Evolutionary conservation across 2,113 vertebrate species (phyloP).

Genomic region (Tympanuchus pallidicinctus): DNA sequence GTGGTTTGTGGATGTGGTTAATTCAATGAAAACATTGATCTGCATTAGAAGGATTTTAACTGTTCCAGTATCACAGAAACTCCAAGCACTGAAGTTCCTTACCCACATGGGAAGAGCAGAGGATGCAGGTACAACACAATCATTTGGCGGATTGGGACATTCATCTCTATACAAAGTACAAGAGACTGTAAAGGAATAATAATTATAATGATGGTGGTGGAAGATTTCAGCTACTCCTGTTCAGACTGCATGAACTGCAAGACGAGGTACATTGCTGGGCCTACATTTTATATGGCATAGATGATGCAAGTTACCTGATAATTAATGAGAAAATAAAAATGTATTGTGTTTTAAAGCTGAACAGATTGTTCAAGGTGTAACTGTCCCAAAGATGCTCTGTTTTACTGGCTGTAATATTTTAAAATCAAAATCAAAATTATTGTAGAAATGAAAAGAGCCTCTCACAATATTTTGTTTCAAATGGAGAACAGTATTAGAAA

Average conservation of each 20-base stretch:
- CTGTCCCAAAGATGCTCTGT: neutral
- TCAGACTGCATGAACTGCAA: neutral
- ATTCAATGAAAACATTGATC: neutral
- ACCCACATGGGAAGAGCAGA: neutral
- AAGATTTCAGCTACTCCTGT: neutral
- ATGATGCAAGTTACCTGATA: neutral
- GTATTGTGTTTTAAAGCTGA: neutral
- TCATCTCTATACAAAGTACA: neutral
- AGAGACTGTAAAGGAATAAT: neutral
- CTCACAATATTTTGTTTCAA: neutral
- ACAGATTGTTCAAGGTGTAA: neutral
- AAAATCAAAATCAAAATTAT: neutral
- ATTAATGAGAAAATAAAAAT: neutral
- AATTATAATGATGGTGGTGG: neutral
- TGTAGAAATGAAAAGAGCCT: neutral
- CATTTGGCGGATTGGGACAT: neutral
- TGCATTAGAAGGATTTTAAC: neutral
- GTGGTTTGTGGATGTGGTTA: neutral
- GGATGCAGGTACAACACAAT: neutral
- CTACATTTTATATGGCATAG: neutral
- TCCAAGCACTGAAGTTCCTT: neutral
- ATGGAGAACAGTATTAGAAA: neutral
- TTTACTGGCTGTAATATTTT: neutral
- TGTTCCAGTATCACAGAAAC: neutral
- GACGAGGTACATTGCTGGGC: neutral